These are phyloP conservation scores for Apoderus coryli DNA, from an alignment of 2,888 invertebrate genomes.

Conservation along the genomic window DNA sequence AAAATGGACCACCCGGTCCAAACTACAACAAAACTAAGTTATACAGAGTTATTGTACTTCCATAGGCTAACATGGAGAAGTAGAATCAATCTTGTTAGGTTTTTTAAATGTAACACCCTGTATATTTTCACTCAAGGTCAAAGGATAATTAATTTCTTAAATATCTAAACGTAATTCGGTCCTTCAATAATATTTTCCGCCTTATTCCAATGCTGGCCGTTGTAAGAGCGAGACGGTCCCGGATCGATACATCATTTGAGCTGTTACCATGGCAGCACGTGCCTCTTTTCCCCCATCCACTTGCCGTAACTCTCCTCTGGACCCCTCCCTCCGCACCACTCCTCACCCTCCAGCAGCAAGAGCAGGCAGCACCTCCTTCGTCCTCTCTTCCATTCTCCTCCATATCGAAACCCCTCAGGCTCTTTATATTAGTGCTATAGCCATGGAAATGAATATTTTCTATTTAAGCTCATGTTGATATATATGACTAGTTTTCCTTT, in stretches of 20 bases:
- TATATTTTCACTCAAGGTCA: too few relatives aligned
- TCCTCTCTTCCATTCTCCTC: constrained; percentile 17
- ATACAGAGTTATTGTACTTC: too few relatives aligned
- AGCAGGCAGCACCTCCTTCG: constrained; percentile 3
- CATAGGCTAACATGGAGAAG: too few relatives aligned
- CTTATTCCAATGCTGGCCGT: too few relatives aligned
- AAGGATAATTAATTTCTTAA: too few relatives aligned
- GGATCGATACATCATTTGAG: constrained; percentile 40
- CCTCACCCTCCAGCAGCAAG: constrained; percentile 5
- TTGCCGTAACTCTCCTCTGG: constrained; percentile 17
- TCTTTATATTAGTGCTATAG: constrained; percentile 32
- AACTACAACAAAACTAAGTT: too few relatives aligned
- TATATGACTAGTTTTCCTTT: constrained; percentile 14
- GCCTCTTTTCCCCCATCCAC: constrained; percentile 29
- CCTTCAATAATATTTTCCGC: too few relatives aligned
- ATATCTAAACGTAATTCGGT: too few relatives aligned
- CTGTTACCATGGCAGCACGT: constrained; percentile 38
- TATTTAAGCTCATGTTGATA: constrained; percentile 27
- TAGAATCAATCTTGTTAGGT: too few relatives aligned
- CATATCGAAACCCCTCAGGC: too few relatives aligned
- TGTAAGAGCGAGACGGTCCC: constrained; percentile 29
- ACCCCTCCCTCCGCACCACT: constrained; percentile 21
- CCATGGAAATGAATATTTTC: constrained; percentile 33
- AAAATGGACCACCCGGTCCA: too few relatives aligned
- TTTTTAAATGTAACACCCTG: too few relatives aligned